Base-by-base conservation (phyloP, 2,797 vertebrate genomes). In the Coregonus sp. region DNA sequence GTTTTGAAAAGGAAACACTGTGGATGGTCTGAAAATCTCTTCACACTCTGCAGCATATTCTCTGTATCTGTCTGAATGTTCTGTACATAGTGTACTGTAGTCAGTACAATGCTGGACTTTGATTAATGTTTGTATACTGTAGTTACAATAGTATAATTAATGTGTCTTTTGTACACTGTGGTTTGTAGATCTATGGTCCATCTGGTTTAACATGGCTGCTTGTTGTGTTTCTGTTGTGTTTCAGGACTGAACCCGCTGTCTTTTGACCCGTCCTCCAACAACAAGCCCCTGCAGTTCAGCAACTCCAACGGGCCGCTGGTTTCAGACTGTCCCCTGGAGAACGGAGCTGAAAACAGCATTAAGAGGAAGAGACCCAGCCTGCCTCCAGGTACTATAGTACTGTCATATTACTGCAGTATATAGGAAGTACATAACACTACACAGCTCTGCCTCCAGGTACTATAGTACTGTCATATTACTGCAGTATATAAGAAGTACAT, bases 201-300 rank as follows among this genome's bases (percentile, higher is more conserved):
- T 75, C 29, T 56, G 1, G 16, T 50, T n/a, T 1, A 29, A 29
- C 35, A 33, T 51, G 88, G 75, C 25, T 84, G 63, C 76, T 40
- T 40, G 6, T 40, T 67, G 25, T 25, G 25, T 25, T 25, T 25
- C 25, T 25, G 25, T 25, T 25, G 25, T 25, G 72, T 87, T 80
- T 59, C 84, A 99, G 97, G 96, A 86, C 94, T 98, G 90, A 97
- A 94, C 89, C 89, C 94, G 75, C 89, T 98, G 87, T 86, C 96
- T 83, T 98, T 97, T 85, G 96, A 96, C 88, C 95, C 96, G 72
- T 81, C 94, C 73, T 83, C 91, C 91, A 95, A 92, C 91, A 95
- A 92, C 83, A 93, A 97, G 78, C 90, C 95, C 56, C 90, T 97
- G 84, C 96, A 96, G 77, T 94, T 97, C 81, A 91, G 75, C 90